These are phyloP conservation scores for Sebastolobus altivelis DNA, from an alignment of 2,797 vertebrate genomes.

Conservation along the genomic window DNA sequence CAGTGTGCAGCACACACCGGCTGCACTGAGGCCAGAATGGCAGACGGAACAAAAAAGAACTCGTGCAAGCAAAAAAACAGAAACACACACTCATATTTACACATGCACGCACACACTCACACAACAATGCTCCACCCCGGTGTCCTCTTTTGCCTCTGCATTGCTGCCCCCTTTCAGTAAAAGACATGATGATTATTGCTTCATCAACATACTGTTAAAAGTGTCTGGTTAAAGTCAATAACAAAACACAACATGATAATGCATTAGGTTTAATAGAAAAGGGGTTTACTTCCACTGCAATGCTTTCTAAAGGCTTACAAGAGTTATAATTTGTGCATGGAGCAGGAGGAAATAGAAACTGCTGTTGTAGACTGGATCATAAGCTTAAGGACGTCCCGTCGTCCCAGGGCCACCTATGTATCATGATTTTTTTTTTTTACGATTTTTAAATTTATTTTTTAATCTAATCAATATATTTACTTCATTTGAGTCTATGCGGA, in stretches of 20 bases:
- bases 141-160: conserved; percentile 30
- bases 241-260: background rate
- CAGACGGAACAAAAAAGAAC: conserved; percentile 70
- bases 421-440: no score
- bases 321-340: background rate
- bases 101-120: background rate
- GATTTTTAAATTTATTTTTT: no score
- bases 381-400: no score
- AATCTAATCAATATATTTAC: no score
- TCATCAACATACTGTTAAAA: conserved; percentile 17
- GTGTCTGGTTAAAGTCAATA: background rate
- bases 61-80: conserved; percentile 38
- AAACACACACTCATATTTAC: background rate
- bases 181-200: conserved; percentile 31
- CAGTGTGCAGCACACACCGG: conserved; percentile 70
- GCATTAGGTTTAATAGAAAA: background rate
- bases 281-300: background rate
- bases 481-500: no score
- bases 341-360: background rate
- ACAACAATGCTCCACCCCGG: conserved; percentile 7
- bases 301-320: background rate
- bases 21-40: conserved; percentile 67
- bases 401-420: no score
- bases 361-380: background rate
- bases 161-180: conserved; percentile 57